These are phyloP conservation scores for Pampus argenteus DNA, from an alignment of 2,797 vertebrate genomes.

Conservation along the genomic window DNA sequence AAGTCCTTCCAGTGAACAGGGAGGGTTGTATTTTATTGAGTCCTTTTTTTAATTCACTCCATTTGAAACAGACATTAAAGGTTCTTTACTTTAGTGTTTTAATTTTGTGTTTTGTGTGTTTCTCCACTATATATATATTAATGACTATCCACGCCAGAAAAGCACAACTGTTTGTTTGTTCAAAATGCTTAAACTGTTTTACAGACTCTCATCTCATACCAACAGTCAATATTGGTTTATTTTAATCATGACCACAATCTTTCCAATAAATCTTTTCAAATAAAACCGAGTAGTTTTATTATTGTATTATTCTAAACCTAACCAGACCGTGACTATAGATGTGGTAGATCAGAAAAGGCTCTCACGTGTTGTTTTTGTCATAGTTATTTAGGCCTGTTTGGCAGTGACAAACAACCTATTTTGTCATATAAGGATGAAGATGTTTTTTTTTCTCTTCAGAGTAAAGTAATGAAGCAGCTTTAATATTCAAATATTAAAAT, in stretches of 20 bases:
- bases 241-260: too few species aligned
- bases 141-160: background rate
- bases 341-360: background rate
- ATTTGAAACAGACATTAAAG: constrained; percentile 47
- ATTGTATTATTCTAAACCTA: too few species aligned
- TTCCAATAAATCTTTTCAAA: too few species aligned
- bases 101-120: constrained; percentile 9
- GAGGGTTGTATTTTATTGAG: constrained; percentile 45
- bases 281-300: too few species aligned
- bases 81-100: background rate
- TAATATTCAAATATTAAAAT: background rate
- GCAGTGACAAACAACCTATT: too few species aligned
- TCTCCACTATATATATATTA: background rate
- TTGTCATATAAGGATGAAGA: too few species aligned
- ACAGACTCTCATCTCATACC: too few species aligned
- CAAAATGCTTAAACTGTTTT: background rate
- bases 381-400: too few species aligned
- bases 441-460: background rate
- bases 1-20: constrained; percentile 42
- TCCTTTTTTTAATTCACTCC: constrained; percentile 30
- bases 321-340: background rate
- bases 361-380: background rate
- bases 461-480: background rate
- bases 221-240: too few species aligned
- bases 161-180: background rate